A percentile compares a stretch with the other conserved stretches of the same genome.
Evolutionary conservation across 2,797 vertebrate species (phyloP).

Genomic region (Carduelis carduelis): DNA sequence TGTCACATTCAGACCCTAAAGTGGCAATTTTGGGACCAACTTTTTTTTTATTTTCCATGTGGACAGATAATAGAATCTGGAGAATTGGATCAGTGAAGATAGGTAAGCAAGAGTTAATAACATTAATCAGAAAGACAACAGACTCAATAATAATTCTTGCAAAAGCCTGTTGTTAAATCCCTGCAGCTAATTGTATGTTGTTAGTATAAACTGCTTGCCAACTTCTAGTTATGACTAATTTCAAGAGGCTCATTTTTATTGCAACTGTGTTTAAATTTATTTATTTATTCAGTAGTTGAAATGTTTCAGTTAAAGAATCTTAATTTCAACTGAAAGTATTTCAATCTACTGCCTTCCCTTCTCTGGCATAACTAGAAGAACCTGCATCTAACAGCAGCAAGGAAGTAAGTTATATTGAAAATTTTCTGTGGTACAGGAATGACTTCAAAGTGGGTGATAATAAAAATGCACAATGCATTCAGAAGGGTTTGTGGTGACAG

Average conservation of each 20-base stretch:
- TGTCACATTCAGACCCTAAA: background rate
- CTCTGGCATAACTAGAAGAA: background rate
- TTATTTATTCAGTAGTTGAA: constrained; percentile 34
- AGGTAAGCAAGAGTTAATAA: background rate
- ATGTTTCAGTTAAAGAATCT: background rate
- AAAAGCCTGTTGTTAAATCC: constrained; percentile 9
- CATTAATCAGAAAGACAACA: constrained; percentile 10
- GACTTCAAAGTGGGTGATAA: background rate
- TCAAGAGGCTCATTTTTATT: constrained; percentile 13
- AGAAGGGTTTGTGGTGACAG: background rate
- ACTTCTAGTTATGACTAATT: constrained; percentile 17
- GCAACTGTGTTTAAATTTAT: background rate
- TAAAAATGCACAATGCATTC: background rate
- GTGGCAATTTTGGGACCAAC: background rate
- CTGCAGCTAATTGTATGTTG: background rate
- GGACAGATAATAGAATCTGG: background rate
- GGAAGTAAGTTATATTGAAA: background rate
- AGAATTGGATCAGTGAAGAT: background rate
- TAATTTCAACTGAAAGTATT: background rate
- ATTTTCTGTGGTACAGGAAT: background rate
- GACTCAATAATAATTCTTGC: background rate
- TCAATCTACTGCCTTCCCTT: background rate
- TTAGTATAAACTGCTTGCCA: constrained; percentile 12
- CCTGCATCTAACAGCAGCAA: background rate
- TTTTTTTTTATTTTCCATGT: background rate